Conservation (phyloP, 2,888 invertebrate species). For the Eupithecia dodoneata region DNA sequence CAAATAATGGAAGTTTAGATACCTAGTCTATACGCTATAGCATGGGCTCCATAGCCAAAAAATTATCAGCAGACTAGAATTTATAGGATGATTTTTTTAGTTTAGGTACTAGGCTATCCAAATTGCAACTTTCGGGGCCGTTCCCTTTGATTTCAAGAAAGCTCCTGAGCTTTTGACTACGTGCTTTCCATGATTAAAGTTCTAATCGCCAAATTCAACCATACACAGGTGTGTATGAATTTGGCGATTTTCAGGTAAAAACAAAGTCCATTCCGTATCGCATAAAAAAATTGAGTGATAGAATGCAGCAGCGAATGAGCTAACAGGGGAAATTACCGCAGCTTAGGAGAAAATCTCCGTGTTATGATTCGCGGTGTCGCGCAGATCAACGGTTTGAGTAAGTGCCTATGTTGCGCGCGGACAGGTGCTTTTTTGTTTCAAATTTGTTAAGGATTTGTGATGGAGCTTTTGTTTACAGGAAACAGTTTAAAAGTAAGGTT, state of each 20-base stretch:
- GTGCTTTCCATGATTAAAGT: neutral
- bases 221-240: neutral
- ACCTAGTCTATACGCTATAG: neutral
- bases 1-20: neutral
- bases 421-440: conserved; percentile 56
- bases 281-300: neutral
- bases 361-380: conserved; percentile 70
- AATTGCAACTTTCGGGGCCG: neutral
- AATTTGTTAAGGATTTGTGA: conserved; percentile 22
- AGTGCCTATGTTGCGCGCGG: conserved; percentile 51
- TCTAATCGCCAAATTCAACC: neutral
- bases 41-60: neutral
- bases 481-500: neutral
- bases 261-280: neutral
- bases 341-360: conserved; percentile 80
- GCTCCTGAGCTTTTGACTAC: neutral
- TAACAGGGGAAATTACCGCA: conserved; percentile 62
- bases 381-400: conserved; percentile 58
- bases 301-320: neutral
- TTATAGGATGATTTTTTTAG: neutral
- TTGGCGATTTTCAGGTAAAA: too few species aligned
- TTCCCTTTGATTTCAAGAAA: neutral
- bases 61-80: neutral
- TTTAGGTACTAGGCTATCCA: neutral
- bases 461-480: conserved; percentile 12